Base-by-base conservation (phyloP, 2,888 invertebrate species). In the Theretra japonica region DNA sequence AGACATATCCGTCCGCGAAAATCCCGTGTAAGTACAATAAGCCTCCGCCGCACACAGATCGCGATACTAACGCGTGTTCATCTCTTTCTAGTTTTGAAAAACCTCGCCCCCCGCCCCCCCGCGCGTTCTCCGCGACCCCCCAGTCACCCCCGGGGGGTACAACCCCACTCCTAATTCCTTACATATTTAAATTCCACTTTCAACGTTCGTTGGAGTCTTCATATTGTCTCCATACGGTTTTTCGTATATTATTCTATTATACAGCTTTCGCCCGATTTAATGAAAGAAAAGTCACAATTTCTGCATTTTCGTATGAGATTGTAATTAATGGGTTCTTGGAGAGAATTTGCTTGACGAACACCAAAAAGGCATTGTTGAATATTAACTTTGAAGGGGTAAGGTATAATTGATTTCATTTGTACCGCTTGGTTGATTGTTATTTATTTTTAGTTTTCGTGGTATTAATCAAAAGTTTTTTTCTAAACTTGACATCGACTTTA, bases 11-110 rank as follows among this genome's bases (percentile, higher is more conserved):
- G 0, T 82, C 84, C 84, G 86, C 86, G 76, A 65, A 73, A 72
- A 72, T 70, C 77, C 30, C 88, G 4, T 73, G 73, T 79, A 73
- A 73, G 69, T 72, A 70, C 78, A 78, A 80, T 81, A 79, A 76
- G 79, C 75, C 77, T 76, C 77, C 60, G 60, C 78, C 72, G 60
- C 80, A 79, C 83, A 82, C 88, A 88, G 91, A 93, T 94, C 93
- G 93, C 92, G 92, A 93, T 93, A 93, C 93, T 93, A 92, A 90
- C 92, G 88, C 93, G 88, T 91, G 94, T 94, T 94, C 93, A 93
- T 93, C 94, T 94, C 94, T 94, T 94, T 94, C 94, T 94, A 94
- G 94, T 94, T 94, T 94, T 93, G 90, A 93, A 93, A 93, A 92
- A 91, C 90, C 90, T 83, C 83, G 86, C 79, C 79, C 77, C 74